Evolutionary conservation across 2,113 vertebrate genomes (phyloP).

Genomic region (Seriola dumerili): DNA sequence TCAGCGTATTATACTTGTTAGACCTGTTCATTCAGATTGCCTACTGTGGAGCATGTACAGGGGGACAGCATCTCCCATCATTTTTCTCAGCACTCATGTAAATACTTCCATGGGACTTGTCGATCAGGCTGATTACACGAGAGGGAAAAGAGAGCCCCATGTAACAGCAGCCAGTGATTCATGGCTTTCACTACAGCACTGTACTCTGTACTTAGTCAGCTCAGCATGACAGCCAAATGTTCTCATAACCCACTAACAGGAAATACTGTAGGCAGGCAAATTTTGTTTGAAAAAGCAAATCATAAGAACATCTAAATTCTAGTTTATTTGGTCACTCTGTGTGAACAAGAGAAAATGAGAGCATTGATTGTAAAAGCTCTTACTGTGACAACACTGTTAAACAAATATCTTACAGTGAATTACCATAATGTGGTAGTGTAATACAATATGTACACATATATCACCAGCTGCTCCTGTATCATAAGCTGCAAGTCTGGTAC

Average conservation of each 20-base stretch:
- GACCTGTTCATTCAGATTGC: neutral
- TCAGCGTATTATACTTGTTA: neutral
- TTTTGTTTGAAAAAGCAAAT: conserved; percentile 16
- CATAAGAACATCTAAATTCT: conserved; percentile 3
- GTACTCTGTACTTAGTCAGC: conserved; percentile 38
- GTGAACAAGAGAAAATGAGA: neutral
- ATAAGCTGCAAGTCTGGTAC: neutral
- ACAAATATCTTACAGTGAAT: conserved; percentile 12
- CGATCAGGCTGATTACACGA: conserved; percentile 45
- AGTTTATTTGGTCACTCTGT: conserved; percentile 6
- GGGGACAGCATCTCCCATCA: conserved; percentile 10
- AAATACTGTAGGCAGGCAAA: conserved; percentile 23
- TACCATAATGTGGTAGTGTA: neutral
- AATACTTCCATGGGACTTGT: conserved; percentile 45
- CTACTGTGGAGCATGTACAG: neutral
- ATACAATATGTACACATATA: conserved; percentile 5
- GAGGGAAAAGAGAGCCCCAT: neutral
- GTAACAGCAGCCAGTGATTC: conserved; percentile 44
- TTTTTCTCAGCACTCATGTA: conserved; percentile 39
- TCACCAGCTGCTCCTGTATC: conserved; percentile 32
- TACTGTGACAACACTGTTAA: neutral
- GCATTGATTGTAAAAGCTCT: neutral
- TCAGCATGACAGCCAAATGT: conserved; percentile 42
- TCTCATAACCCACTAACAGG: conserved; percentile 29
- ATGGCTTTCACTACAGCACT: conserved; percentile 23